Evolutionary conservation across 1,140 invertebrate genomes (phyloP), one percentile per base, ranked within the genome.

Genomic region (Drosophila paulistorum): DNA sequence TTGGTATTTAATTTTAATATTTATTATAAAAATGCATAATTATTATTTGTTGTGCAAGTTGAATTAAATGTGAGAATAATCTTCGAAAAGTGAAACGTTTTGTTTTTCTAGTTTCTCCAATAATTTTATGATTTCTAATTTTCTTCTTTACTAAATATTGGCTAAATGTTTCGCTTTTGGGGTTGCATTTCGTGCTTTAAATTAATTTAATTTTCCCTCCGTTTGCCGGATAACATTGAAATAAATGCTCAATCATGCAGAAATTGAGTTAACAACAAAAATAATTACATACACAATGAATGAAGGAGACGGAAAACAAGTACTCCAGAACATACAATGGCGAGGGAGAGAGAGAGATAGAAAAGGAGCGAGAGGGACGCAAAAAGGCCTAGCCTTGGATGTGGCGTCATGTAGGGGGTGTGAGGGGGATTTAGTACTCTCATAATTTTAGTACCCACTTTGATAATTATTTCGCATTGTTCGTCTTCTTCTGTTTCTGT

Each of bases 211-310:
- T 51, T 9, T 23, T 23, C 17, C 45, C 45, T 9, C 1, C n/a
- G 7, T 45, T 5, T 14, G n/a, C 6, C n/a, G 6, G 1, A 70
- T 77, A 79, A 77, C 77, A 79, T 74, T 79, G 77, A 77, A 80
- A 80, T 70, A 80, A 80, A 80, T 80, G 77, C 71, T 62, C 77
- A 80, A 77, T 80, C 77, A 77, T 69, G 77, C 71, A 67, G 70
- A 80, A 77, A 80, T 71, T 74, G 71, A 77, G 71, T 80, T 77
- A 80, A 77, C 77, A 79, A 42, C 60, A 68, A 65, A 68, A 74
- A 71, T 68, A 79, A 77, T 76, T 73, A 76, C 64, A 61, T 59
- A 55, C 65, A 39, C 14, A 59, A 51, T 51, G 7, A 60, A 23
- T 60, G 13, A 60, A 60, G 17, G 17, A 23, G 17, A 60, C 10